phyloP scores from a whole-genome alignment of 2,113 vertebrate genomes.

The Sebastes fasciatus region DNA sequence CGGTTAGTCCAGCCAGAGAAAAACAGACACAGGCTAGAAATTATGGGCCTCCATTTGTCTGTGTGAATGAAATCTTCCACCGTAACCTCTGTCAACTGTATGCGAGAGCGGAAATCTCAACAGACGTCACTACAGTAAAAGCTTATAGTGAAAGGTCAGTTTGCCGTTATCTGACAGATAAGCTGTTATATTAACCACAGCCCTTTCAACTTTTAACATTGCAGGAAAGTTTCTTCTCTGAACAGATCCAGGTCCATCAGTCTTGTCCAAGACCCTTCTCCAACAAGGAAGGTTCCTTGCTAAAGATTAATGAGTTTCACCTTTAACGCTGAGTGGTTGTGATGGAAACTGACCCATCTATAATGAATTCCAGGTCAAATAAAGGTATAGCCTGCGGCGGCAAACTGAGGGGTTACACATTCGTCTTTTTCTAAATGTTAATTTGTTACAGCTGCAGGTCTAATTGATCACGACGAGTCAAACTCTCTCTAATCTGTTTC shows the following conservation, averaged over 20 bases:
- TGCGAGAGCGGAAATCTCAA: no score
- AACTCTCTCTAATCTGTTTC: neutral
- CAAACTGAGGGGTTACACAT: slow-evolving; percentile 77
- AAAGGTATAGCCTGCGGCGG: slow-evolving; percentile 62
- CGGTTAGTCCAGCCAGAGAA: no score
- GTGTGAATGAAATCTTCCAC: no score
- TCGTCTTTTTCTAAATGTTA: slow-evolving; percentile 82
- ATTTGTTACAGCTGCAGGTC: slow-evolving; percentile 75
- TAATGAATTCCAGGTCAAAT: slow-evolving; percentile 72
- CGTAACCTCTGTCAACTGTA: no score
- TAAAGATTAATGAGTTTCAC: slow-evolving; percentile 82
- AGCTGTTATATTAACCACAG: no score
- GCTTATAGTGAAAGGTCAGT: no score
- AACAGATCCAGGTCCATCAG: neutral
- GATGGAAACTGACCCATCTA: slow-evolving; percentile 82
- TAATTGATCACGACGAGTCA: slow-evolving; percentile 75
- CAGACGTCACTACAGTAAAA: no score
- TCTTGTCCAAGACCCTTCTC: neutral
- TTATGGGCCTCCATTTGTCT: no score
- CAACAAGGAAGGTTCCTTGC: slow-evolving; percentile 46
- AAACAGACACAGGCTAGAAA: no score
- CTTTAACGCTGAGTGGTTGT: slow-evolving; percentile 75
- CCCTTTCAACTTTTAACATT: no score
- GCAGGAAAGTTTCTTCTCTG: no score
- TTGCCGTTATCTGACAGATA: no score